Evolutionary conservation across 2,888 invertebrate species (phyloP), one percentile per base, ranked within the genome.

Genomic region (Ariolimax columbianus): DNA sequence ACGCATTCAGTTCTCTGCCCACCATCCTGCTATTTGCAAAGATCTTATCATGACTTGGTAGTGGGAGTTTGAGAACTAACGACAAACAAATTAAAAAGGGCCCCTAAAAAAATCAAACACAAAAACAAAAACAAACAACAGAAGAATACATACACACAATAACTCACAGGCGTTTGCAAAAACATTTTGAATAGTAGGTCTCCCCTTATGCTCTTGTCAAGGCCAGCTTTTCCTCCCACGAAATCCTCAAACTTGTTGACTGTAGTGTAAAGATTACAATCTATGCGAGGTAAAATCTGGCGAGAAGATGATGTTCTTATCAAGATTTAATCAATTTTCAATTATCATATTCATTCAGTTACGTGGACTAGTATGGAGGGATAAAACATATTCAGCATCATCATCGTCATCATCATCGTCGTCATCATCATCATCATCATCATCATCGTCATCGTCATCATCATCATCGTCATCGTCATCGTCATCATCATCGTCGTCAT

Each of bases 261-360:
- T 94, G 99, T 99, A 0, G 99, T 99, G 95, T 98, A 99, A 51
- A 99, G 95, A 9, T 99, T 99, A 94, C 99, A 99, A 0, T 99
- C 99, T 95, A 99, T 99, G 81, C 99, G 95, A 0, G 99, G 99
- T 87, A 99, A 95, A 81, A 99, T 96, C 96, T 96, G 90, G 4
- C 81, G 40, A 23, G 6, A 23, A 43, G 7, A 40, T n/a, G n/a
- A n/a, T n/a, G n/a, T n/a, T n/a, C n/a, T n/a, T n/a, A n/a, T n/a
- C n/a, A n/a, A n/a, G n/a, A n/a, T n/a, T n/a, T n/a, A n/a, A n/a
- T n/a, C n/a, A n/a, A n/a, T n/a, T n/a, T n/a, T n/a, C n/a, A n/a
- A n/a, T n/a, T n/a, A n/a, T n/a, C n/a, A n/a, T n/a, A n/a, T n/a
- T n/a, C n/a, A n/a, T n/a, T n/a, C n/a, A n/a, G n/a, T n/a, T n/a